Evolutionary conservation across 2,113 vertebrate genomes (phyloP).

Genomic region (Hucho hucho): DNA sequence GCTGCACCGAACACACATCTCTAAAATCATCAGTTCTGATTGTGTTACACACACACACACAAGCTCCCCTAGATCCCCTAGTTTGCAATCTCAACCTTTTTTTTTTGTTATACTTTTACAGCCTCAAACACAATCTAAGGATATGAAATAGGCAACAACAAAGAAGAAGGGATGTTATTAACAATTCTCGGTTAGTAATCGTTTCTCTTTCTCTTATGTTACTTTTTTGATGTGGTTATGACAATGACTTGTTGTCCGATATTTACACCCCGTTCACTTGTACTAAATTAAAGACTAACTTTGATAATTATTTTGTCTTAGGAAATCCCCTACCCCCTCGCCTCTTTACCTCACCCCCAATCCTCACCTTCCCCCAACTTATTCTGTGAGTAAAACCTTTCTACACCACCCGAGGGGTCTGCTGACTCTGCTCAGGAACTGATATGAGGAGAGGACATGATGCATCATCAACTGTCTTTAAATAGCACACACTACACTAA

Average conservation of each 20-base stretch:
- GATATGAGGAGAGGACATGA: conserved; percentile 7
- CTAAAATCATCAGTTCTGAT: conserved; percentile 39
- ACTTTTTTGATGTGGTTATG: too few relatives aligned
- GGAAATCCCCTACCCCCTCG: too few relatives aligned
- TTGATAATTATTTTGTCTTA: too few relatives aligned
- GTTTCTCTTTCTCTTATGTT: too few relatives aligned
- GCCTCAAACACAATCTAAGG: conserved; percentile 50
- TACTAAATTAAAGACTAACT: too few relatives aligned
- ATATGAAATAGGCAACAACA: conserved; percentile 28
- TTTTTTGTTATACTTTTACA: conserved; percentile 56
- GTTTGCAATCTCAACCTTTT: conserved; percentile 49
- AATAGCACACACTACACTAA: conserved; percentile 17
- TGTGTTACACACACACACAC: conserved; percentile 38
- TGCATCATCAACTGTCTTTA: conserved; percentile 49
- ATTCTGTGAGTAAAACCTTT: too few relatives aligned
- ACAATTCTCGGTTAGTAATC: too few relatives aligned
- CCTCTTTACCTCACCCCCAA: too few relatives aligned
- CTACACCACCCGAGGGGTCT: too few relatives aligned
- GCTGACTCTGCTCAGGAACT: not conserved
- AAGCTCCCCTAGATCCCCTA: conserved; percentile 58
- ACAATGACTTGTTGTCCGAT: too few relatives aligned
- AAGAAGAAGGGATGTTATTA: conserved; percentile 17
- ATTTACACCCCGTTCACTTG: too few relatives aligned
- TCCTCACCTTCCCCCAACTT: too few relatives aligned
- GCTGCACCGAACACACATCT: conserved; percentile 62